Conservation (phyloP, 2,888 invertebrate genomes). For the Cerceris rybyensis region DNA sequence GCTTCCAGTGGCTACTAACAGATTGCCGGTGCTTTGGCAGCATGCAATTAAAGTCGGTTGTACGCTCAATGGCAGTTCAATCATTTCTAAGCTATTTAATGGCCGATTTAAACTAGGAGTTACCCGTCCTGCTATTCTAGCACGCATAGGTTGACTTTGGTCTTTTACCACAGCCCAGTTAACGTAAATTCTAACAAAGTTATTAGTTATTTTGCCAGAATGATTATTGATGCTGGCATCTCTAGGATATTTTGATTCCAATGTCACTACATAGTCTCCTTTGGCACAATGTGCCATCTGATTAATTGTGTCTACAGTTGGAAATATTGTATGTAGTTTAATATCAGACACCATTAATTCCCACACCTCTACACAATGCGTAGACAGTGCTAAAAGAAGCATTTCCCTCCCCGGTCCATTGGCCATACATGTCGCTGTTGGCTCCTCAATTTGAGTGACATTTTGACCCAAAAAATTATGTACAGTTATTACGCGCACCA, state of each 20-base stretch:
- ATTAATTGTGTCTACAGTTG: constrained; percentile 88
- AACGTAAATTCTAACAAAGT: constrained; percentile 88
- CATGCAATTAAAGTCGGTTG: constrained; percentile 86
- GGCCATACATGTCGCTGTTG: constrained; percentile 86
- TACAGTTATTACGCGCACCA: constrained; percentile 88
- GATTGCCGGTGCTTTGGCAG: constrained; percentile 84
- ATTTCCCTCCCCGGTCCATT: constrained; percentile 82
- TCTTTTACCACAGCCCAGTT: constrained; percentile 86
- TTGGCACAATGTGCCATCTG: constrained; percentile 87
- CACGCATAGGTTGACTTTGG: constrained; percentile 84
- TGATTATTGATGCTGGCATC: constrained; percentile 68
- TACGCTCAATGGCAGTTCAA: constrained; percentile 87
- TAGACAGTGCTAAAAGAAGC: constrained; percentile 85
- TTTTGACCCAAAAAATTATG: constrained; percentile 87
- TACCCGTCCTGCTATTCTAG: constrained; percentile 89
- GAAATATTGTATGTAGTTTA: constrained; percentile 85
- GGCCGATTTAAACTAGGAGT: constrained; percentile 87
- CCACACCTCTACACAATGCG: constrained; percentile 85
- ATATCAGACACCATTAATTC: constrained; percentile 81
- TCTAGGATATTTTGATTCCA: constrained; percentile 84
- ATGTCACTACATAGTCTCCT: constrained; percentile 87
- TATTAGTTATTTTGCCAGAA: constrained; percentile 67
- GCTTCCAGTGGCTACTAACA: constrained; percentile 81
- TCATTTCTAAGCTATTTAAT: constrained; percentile 87
- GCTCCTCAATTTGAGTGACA: constrained; percentile 86